Evolutionary conservation across 2,113 vertebrate genomes (phyloP), one percentile per base, ranked within the genome.

Genomic region (Chauna torquata): DNA sequence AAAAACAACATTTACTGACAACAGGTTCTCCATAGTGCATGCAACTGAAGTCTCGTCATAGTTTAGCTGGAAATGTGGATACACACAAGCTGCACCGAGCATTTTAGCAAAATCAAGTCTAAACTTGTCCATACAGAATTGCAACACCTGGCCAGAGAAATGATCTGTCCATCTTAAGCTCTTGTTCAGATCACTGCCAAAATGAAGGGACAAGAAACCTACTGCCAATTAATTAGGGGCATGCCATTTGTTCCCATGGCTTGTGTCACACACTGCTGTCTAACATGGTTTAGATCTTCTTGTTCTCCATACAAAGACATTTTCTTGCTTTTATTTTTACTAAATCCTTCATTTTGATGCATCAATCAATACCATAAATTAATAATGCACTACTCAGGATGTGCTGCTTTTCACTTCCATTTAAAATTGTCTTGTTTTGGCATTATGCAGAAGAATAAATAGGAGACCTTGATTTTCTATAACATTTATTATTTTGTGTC

Each of bases 401-500:
- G 74, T 36, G 64, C 80, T 78, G 58, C 32, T 89, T 94, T 95
- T 82, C 83, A 84, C 61, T 91, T 85, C 23, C 44, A 94, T 94
- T 94, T 94, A 71, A 92, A 82, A 87, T 89, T 88, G 16, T 40
- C 57, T 87, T 91, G 27, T 78, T 96, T 95, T 50, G 30, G 8
- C 47, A 71, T 90, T 92, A 84, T 94, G 52, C 44, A 92, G 34
- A 54, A 91, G 86, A 94, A 69, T 68, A 95, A 94, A 87, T 50
- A 92, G 61, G 30, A 89, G 81, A 92, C 95, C 86, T 94, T 94
- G 91, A 85, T 95, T 95, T 95, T 91, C 94, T 81, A 34, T 81
- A 44, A 36, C 69, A 40, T 82, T 86, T 86, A 74, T 92, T 94
- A 79, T 89, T 95, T 94, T 82, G 36, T 87, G 70, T 58, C 52